phyloP scores from a whole-genome alignment of 1,140 invertebrate species.

The Chlorops oryzae region DNA sequence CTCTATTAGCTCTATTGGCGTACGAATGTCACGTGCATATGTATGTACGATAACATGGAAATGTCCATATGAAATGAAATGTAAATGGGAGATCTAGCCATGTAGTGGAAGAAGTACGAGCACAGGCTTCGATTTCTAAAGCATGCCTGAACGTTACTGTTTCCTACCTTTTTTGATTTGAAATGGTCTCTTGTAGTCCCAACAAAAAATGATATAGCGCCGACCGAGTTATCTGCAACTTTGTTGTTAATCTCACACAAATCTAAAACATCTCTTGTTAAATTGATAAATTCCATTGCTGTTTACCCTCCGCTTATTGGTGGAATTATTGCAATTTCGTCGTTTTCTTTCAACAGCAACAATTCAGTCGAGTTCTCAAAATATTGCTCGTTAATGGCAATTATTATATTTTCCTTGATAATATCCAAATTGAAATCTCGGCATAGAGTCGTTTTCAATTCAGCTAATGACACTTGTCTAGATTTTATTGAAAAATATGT shows the following conservation, averaged over 20 bases:
- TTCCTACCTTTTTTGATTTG: conserved; percentile 67
- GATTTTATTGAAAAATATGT: conserved; percentile 50
- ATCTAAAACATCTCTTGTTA: conserved; percentile 63
- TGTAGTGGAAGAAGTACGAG: too few species aligned
- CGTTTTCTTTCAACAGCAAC: conserved; percentile 57
- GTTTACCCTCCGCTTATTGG: conserved; percentile 76
- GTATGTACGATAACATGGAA: conserved; percentile 1
- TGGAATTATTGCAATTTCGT: conserved; percentile 79
- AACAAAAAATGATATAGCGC: conserved; percentile 83
- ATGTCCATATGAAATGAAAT: background rate
- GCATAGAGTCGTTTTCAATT: conserved; percentile 58
- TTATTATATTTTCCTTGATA: conserved; percentile 65
- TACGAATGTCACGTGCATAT: too few species aligned
- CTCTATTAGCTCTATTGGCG: too few species aligned
- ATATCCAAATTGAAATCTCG: conserved; percentile 57
- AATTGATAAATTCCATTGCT: conserved; percentile 59
- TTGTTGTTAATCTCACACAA: conserved; percentile 61
- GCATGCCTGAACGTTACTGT: too few species aligned
- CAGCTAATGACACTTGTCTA: conserved; percentile 50
- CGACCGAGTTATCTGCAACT: conserved; percentile 69
- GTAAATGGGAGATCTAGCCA: too few species aligned
- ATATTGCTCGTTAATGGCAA: conserved; percentile 78
- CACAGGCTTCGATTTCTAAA: too few species aligned
- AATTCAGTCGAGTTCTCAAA: conserved; percentile 51
- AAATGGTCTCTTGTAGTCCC: conserved; percentile 89